phyloP scores from a whole-genome alignment of 53 echinoderm and acorn worm species.

The Crossaster papposus region DNA sequence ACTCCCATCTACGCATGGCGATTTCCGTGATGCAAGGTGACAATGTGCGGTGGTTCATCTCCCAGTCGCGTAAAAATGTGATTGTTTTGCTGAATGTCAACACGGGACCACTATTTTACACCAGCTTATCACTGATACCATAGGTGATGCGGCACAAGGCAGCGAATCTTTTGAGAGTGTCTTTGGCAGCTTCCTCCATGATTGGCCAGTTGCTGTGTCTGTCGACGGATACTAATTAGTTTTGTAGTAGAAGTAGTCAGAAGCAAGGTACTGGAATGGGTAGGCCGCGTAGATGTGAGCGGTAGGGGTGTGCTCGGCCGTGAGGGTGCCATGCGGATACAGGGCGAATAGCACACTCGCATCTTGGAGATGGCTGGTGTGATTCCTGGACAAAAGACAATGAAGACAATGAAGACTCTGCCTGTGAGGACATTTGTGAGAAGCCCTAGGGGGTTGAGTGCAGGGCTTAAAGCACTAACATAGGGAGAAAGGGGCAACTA shows the following conservation, averaged over 20 bases:
- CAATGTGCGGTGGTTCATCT: slow-evolving; percentile 54
- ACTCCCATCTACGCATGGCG: slow-evolving; percentile 65
- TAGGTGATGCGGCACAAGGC: slow-evolving; percentile 45
- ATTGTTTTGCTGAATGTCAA: slow-evolving; percentile 34
- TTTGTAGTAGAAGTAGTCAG: slow-evolving; percentile 67
- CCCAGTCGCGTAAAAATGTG: slow-evolving; percentile 54
- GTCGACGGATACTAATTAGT: slow-evolving; percentile 64
- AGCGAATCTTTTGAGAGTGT: slow-evolving; percentile 9
- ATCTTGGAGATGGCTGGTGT: slow-evolving; percentile 45
- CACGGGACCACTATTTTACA: slow-evolving; percentile 58
- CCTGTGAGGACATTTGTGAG: slow-evolving; percentile 62
- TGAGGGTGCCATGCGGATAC: slow-evolving; percentile 13
- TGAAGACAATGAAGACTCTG: slow-evolving; percentile 60
- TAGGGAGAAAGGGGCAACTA: slow-evolving; percentile 64
- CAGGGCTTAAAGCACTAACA: slow-evolving; percentile 47
- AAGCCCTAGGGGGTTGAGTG: slow-evolving; percentile 73
- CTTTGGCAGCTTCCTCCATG: slow-evolving; percentile 25
- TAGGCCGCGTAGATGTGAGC: slow-evolving; percentile 45
- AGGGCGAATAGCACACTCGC: slow-evolving; percentile 31
- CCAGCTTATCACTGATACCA: slow-evolving; percentile 55
- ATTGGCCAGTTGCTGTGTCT: slow-evolving; percentile 69
- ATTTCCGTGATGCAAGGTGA: slow-evolving; percentile 65
- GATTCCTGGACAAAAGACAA: slow-evolving; percentile 78
- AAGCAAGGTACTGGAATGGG: slow-evolving; percentile 66
- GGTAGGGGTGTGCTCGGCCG: slow-evolving; percentile 56